phyloP scores from a whole-genome alignment of 2,113 vertebrate genomes.

The Phyllostomus hastatus region DNA sequence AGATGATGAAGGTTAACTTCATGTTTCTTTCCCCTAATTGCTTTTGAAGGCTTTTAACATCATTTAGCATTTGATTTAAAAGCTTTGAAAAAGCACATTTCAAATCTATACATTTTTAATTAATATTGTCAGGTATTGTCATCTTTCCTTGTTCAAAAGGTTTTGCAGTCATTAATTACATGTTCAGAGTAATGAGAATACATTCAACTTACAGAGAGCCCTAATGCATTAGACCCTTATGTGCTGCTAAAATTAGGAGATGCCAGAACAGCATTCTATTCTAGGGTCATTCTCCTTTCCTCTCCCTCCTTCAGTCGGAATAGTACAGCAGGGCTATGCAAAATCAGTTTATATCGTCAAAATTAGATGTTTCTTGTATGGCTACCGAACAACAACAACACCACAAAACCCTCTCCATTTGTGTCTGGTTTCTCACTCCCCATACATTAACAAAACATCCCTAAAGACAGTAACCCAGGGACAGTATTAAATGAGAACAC shows the following conservation, averaged over 20 bases:
- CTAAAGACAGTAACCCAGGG: background rate
- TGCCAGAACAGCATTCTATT: background rate
- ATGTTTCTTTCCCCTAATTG: conserved; percentile 46
- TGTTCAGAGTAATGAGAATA: background rate
- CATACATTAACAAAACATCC: background rate
- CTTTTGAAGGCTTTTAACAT: background rate
- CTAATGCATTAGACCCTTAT: background rate
- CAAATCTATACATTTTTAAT: conserved; percentile 16
- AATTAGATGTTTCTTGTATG: background rate
- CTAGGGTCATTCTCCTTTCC: background rate
- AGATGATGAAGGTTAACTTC: conserved; percentile 13
- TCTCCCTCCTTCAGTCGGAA: background rate
- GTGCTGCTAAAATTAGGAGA: background rate
- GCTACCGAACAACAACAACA: background rate
- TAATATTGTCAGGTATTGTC: background rate
- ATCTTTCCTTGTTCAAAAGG: background rate
- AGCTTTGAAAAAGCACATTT: background rate
- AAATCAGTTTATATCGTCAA: background rate
- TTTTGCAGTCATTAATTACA: background rate
- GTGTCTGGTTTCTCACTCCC: background rate
- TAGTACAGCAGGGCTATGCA: background rate
- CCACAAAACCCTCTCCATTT: background rate
- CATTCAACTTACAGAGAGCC: background rate
- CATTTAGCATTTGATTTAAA: background rate
- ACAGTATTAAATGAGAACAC: background rate